These are phyloP conservation scores for Caerostris darwini DNA, from an alignment of 1,140 invertebrate species.

Conservation along the genomic window DNA sequence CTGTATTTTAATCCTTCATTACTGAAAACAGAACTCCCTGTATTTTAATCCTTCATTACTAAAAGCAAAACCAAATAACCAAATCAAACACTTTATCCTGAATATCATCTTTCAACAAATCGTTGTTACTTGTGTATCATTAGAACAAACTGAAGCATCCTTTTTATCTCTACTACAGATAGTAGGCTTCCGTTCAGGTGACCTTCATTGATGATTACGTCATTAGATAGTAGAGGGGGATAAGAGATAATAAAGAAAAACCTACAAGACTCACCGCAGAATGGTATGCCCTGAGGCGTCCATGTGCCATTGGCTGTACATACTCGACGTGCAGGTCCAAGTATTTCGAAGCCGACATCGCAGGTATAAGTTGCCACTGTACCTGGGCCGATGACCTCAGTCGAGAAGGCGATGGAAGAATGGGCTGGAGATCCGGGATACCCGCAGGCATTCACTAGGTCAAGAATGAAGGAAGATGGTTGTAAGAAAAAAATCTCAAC, in stretches of 20 bases:
- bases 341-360: conserved; percentile 93
- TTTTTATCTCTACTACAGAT: neutral
- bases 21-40: neutral
- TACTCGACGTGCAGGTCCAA: conserved; percentile 90
- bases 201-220: conserved; percentile 29
- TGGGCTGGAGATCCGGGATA: conserved; percentile 97
- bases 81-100: neutral
- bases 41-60: neutral
- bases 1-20: neutral
- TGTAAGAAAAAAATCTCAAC: neutral
- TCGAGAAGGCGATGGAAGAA: conserved; percentile 89
- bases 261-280: conserved; percentile 90
- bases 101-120: neutral
- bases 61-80: neutral
- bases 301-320: conserved; percentile 90
- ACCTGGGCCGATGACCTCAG: conserved; percentile 86
- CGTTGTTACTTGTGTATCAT: neutral
- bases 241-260: conserved; percentile 19
- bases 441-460: conserved; percentile 84
- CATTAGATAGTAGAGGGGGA: neutral
- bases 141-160: conserved; percentile 7
- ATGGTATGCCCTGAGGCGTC: conserved; percentile 95
- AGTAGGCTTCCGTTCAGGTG: conserved; percentile 20
- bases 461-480: conserved; percentile 72
- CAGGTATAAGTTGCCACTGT: conserved; percentile 93